Conservation (phyloP, 1,140 invertebrate species). For the Phocides pigmalion region DNA sequence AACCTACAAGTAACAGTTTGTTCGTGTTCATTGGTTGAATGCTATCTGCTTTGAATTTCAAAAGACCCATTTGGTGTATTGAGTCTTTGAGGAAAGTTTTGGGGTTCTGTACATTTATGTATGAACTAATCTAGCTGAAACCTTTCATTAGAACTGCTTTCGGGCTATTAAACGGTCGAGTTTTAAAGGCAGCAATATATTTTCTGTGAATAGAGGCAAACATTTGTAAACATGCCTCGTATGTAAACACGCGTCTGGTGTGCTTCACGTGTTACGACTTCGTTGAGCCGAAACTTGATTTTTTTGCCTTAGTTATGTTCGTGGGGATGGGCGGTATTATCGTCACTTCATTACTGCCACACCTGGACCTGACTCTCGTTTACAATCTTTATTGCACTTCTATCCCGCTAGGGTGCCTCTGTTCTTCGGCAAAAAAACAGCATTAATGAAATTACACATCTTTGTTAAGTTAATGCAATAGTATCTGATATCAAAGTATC, state of each 20-base stretch:
- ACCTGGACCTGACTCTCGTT: no score
- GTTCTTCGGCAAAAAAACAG: no score
- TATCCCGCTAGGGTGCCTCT: no score
- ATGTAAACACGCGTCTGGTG: constrained; percentile 6
- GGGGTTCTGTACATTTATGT: constrained; percentile 25
- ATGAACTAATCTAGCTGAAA: constrained; percentile 28
- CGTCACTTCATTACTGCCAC: no score
- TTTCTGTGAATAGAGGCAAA: constrained; percentile 6
- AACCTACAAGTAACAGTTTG: constrained; percentile 11
- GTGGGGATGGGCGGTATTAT: no score
- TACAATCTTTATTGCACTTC: no score
- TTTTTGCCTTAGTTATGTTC: no score
- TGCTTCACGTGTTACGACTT: constrained; percentile 1
- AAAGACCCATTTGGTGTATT: constrained; percentile 30
- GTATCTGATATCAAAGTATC: no score
- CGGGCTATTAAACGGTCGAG: constrained; percentile 16
- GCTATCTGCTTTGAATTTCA: constrained; percentile 31
- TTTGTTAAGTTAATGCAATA: no score
- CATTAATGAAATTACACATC: no score
- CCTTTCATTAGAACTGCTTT: constrained; percentile 29
- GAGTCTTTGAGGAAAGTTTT: constrained; percentile 30
- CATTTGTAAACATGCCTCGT: constrained; percentile 2
- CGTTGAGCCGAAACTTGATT: neutral
- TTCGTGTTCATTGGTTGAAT: constrained; percentile 22
- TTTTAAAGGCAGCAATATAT: constrained; percentile 25